Evolutionary conservation across 2,888 invertebrate genomes (phyloP).

Genomic region (Hyposoter didymator): DNA sequence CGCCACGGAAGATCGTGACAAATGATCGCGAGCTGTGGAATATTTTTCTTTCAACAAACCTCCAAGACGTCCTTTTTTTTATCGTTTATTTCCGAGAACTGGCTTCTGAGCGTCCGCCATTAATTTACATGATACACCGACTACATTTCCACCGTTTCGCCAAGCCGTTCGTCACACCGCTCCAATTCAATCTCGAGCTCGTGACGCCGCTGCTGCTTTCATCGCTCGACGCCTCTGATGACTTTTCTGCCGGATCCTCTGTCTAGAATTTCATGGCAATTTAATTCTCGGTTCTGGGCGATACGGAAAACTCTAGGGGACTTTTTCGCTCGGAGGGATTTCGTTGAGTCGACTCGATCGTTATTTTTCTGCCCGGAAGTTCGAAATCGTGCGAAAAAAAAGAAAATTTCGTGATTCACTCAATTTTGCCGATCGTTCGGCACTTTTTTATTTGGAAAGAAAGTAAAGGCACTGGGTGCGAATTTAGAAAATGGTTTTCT

Average conservation of each 20-base stretch:
- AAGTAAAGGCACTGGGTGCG: too few relatives aligned
- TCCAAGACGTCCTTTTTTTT: not conserved
- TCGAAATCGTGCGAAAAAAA: not conserved
- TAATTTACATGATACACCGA: not conserved
- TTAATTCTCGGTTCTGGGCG: not conserved
- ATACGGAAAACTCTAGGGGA: not conserved
- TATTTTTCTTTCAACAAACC: conserved; percentile 17
- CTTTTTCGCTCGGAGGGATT: not conserved
- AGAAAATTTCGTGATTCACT: too few relatives aligned
- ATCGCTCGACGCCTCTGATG: too few relatives aligned
- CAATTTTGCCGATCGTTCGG: too few relatives aligned
- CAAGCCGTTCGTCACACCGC: too few relatives aligned
- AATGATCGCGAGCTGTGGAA: not conserved
- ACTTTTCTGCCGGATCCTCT: too few relatives aligned
- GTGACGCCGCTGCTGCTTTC: too few relatives aligned
- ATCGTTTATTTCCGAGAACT: not conserved
- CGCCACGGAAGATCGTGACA: not conserved
- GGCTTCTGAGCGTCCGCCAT: not conserved
- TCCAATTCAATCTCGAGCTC: too few relatives aligned
- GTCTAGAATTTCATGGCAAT: too few relatives aligned
- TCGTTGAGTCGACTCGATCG: not conserved
- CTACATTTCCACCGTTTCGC: not conserved
- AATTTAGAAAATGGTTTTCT: too few relatives aligned
- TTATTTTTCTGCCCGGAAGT: not conserved
- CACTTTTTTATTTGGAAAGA: too few relatives aligned